A percentile compares a stretch with the other conserved stretches of the same genome.
Conservation (phyloP, 2,888 invertebrate genomes). For the Rotaria magnacalcarata region DNA sequence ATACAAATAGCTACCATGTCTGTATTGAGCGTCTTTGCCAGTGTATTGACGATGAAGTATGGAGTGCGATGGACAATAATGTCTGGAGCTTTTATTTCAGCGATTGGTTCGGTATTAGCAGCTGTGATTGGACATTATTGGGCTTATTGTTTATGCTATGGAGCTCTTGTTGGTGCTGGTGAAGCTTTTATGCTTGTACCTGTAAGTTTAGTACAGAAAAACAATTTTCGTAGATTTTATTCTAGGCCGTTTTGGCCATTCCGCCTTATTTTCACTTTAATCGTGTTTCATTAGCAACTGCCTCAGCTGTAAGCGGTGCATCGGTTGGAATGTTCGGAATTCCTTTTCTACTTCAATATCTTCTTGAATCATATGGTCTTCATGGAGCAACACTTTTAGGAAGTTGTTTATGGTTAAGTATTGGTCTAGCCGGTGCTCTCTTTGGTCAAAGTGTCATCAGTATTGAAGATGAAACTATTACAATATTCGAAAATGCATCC, state of each 20-base stretch:
- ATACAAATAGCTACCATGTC: slow-evolving; percentile 21
- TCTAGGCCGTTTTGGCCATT: slow-evolving; percentile 11
- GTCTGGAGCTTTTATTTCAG: not conserved
- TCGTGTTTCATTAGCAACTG: not conserved
- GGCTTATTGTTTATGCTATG: slow-evolving; percentile 6
- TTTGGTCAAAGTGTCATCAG: not conserved
- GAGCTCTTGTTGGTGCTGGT: not conserved
- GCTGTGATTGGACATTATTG: not conserved
- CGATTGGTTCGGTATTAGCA: not conserved
- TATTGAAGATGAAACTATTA: not conserved
- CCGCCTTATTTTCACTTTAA: not conserved
- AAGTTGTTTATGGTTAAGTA: not conserved
- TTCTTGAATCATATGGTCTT: slow-evolving; percentile 3
- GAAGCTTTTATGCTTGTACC: slow-evolving; percentile 18
- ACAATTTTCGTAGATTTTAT: not conserved
- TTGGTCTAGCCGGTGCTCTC: not conserved
- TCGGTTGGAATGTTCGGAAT: not conserved
- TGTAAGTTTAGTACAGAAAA: not conserved
- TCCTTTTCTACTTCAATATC: not conserved
- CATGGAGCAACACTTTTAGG: not conserved
- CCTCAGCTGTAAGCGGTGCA: not conserved
- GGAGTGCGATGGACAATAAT: not conserved
- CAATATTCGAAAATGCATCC: not conserved
- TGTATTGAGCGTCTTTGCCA: not conserved
- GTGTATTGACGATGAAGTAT: not conserved